A percentile compares a stretch with the other conserved stretches of the same genome.
Evolutionary conservation across 2,888 invertebrate genomes (phyloP).

Genomic region (Dicranocentrus wangi): DNA sequence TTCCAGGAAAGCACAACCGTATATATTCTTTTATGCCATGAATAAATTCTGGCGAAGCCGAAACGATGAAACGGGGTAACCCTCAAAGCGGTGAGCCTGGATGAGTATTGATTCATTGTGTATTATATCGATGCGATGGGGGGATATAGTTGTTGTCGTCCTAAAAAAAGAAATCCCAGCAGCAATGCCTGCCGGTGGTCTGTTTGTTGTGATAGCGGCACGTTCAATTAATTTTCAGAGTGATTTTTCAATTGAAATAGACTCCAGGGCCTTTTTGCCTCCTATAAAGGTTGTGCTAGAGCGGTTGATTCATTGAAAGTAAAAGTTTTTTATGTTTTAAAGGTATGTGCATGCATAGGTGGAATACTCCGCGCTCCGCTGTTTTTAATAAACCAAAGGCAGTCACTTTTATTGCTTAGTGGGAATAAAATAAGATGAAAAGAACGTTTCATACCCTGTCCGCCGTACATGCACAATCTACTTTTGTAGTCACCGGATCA

Average conservation of each 20-base stretch:
- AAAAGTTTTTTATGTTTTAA: too few species aligned
- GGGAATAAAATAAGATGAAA: slow-evolving; percentile 27
- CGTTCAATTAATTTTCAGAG: slow-evolving; percentile 37
- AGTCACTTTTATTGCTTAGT: slow-evolving; percentile 31
- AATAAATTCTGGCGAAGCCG: too few species aligned
- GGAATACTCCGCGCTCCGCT: slow-evolving; percentile 7
- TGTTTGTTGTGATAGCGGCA: neutral
- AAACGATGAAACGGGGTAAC: too few species aligned
- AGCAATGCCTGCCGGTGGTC: slow-evolving; percentile 5
- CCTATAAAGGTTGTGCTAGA: too few species aligned
- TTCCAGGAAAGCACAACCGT: too few species aligned
- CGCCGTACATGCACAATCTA: slow-evolving; percentile 22
- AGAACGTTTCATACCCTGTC: slow-evolving; percentile 27
- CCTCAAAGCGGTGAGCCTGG: too few species aligned
- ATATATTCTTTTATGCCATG: too few species aligned
- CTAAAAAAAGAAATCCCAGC: neutral
- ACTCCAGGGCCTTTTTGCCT: slow-evolving; percentile 27
- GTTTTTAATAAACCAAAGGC: slow-evolving; percentile 43
- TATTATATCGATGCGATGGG: too few species aligned
- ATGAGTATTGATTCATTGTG: too few species aligned
- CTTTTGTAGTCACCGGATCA: slow-evolving; percentile 27
- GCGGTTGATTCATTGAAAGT: too few species aligned
- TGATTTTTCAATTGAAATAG: slow-evolving; percentile 50
- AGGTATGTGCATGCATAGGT: neutral
- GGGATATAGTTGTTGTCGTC: slow-evolving; percentile 29